Base-by-base conservation (phyloP, 1,140 invertebrate species). In the Drosophila nebulosa region DNA sequence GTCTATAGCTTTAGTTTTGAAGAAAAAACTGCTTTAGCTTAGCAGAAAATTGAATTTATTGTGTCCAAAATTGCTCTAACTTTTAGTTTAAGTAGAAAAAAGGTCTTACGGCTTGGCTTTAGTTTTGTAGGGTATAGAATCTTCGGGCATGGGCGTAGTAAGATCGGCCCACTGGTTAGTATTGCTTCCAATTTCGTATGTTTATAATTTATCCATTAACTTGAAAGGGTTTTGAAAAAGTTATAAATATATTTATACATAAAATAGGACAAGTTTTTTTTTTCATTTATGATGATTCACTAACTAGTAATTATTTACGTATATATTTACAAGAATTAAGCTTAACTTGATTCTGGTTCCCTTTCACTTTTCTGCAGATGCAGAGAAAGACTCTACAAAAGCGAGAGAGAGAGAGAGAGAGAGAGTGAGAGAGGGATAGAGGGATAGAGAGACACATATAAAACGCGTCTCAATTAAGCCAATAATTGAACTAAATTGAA, bases 401-500 rank as follows among this genome's bases (percentile, higher is more conserved):
- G 4, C 7, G 27, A 30, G 7, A 30, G 10, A 30, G 27, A 30
- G 27, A 30, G 4, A 12, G 9, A 12, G 30, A 32, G 30, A 12
- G 30, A 32, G 30, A 30, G 6, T 9, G 27, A 32, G 30, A 32
- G 9, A 32, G 30, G n/a, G 10, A 32, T 9, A 32, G 30, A 32
- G 10, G 10, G 10, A 32, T 3, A 3, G 27, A 30, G 6, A 30
- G 4, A 12, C 3, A 24, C 10, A 21, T 2, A 3, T 35, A 18
- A 61, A 21, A 58, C 46, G 39, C 52, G 35, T 9, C 42, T 75
- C 42, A 86, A 78, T 80, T 80, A 65, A 80, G 26, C 6, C 24
- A 55, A 21, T 69, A 74, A 83, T 79, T 88, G 83, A 78, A 50
- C 66, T 72, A 74, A 81, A 86, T 86, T 81, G 70, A 69, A 72